Percentiles rank a stretch among this genome's conserved stretches.
phyloP scores from a whole-genome alignment of 2,888 invertebrate species.

The Noctua pronuba region DNA sequence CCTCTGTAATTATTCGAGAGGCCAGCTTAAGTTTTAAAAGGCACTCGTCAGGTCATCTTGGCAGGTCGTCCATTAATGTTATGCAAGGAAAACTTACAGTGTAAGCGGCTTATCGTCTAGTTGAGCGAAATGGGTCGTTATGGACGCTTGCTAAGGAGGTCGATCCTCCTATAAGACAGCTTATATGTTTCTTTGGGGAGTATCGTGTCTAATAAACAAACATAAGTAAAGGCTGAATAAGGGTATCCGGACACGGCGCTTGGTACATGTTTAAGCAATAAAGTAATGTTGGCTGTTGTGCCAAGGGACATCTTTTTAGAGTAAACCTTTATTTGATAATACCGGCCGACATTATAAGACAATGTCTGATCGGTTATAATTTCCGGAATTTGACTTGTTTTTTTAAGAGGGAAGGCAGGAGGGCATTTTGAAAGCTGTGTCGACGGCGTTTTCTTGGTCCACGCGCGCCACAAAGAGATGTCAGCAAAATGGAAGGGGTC shows the following conservation, averaged over 20 bases:
- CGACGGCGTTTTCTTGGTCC: no score
- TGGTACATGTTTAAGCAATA: neutral
- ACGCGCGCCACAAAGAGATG: no score
- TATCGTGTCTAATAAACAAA: neutral
- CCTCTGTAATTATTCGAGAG: neutral
- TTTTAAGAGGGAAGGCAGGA: neutral
- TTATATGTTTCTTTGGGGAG: slow-evolving; percentile 25
- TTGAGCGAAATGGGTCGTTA: slow-evolving; percentile 42
- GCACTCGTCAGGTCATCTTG: neutral
- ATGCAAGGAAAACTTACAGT: slow-evolving; percentile 52
- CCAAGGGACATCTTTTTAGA: neutral
- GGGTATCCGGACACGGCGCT: neutral
- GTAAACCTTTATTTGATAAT: neutral
- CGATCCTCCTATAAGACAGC: slow-evolving; percentile 48
- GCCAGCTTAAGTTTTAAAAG: neutral
- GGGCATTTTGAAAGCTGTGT: no score
- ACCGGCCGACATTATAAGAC: neutral
- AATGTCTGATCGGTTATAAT: neutral
- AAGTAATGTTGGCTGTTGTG: neutral
- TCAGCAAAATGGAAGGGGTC: no score
- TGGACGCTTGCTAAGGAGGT: slow-evolving; percentile 41
- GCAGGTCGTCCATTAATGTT: slow-evolving; percentile 3
- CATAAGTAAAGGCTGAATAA: neutral
- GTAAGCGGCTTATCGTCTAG: slow-evolving; percentile 45
- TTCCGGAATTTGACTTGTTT: neutral